Evolutionary conservation across 2,113 vertebrate species (phyloP).

Genomic region (Cyanistes caeruleus): DNA sequence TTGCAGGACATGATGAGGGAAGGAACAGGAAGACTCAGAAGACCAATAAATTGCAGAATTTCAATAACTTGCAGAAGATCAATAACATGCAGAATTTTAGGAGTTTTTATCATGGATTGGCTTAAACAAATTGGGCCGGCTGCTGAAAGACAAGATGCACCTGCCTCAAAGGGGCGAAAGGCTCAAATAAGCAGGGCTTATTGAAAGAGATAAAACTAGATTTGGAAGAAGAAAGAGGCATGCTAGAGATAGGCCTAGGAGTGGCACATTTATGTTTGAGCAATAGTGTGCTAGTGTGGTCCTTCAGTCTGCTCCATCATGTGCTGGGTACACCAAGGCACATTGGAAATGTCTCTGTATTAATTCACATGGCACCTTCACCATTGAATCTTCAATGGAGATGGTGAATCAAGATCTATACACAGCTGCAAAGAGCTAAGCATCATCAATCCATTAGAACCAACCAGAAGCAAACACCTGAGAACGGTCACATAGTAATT

Average conservation of each 20-base stretch:
- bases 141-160: background rate
- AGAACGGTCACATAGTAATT: background rate
- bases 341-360: background rate
- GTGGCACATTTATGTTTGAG: rapidly evolving
- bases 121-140: background rate
- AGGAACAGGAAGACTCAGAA: background rate
- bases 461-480: background rate
- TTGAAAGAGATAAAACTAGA: background rate
- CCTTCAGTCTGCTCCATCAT: background rate
- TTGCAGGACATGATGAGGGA: background rate
- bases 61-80: background rate
- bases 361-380: background rate
- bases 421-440: background rate
- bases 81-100: background rate
- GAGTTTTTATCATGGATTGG: background rate
- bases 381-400: background rate
- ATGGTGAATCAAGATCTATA: background rate
- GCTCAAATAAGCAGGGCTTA: background rate
- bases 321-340: too few species aligned
- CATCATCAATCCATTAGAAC: background rate
- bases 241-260: background rate
- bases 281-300: background rate
- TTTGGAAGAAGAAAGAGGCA: background rate
- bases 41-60: background rate
- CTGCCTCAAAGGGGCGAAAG: background rate